A percentile compares a stretch with the other conserved stretches of the same genome.
These are phyloP conservation scores for Ispidina lecontei DNA, from an alignment of 2,797 vertebrate species.

Conservation along the genomic window DNA sequence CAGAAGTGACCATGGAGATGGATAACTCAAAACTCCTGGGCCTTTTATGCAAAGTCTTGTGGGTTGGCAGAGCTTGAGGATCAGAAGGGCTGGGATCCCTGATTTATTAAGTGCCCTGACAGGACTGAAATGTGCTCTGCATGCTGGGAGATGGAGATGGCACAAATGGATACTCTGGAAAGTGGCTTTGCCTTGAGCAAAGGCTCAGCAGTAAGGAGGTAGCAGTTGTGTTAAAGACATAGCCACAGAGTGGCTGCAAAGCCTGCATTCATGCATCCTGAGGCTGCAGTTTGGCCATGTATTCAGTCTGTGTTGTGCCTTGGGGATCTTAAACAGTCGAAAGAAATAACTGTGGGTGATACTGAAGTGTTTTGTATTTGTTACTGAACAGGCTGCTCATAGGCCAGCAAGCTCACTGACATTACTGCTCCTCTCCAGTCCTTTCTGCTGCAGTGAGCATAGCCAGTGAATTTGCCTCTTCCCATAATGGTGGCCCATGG, in stretches of 20 bases:
- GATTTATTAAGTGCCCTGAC: background rate
- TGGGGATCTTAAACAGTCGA: background rate
- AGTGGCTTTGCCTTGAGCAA: background rate
- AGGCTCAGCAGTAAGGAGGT: background rate
- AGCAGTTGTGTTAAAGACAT: background rate
- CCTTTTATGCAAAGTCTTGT: background rate
- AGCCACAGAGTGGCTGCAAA: background rate
- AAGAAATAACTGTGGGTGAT: fast-evolving
- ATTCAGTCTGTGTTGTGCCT: background rate
- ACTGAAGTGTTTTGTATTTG: fast-evolving
- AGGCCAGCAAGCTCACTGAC: fast-evolving
- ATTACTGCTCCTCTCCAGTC: background rate
- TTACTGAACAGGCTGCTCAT: background rate
- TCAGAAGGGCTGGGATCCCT: background rate
- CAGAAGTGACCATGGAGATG: background rate
- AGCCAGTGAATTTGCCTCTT: background rate
- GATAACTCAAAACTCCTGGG: background rate
- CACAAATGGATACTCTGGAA: background rate
- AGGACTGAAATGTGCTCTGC: background rate
- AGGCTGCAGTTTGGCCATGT: background rate
- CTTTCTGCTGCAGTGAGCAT: background rate
- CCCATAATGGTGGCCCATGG: background rate
- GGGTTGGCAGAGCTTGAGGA: background rate
- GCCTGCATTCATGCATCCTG: background rate
- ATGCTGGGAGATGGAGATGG: background rate